Conservation (phyloP, 2,113 vertebrate species). For the Lycaon pictus region DNA sequence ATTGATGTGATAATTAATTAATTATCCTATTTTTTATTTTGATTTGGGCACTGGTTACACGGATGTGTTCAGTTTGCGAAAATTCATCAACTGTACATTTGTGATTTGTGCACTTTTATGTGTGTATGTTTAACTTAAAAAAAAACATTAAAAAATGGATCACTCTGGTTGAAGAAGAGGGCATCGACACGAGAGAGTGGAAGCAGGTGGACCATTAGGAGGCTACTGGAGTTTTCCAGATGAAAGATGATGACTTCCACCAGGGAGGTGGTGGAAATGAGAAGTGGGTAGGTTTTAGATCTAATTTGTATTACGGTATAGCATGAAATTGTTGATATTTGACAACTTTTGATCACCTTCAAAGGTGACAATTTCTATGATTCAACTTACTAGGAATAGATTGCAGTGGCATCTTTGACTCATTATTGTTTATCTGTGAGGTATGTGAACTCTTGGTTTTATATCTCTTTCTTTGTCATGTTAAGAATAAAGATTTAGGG, state of each 20-base stretch:
- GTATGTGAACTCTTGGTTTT: neutral
- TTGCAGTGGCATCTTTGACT: neutral
- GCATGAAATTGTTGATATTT: neutral
- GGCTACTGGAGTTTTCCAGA: neutral
- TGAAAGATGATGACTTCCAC: neutral
- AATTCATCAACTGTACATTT: neutral
- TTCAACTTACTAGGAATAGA: neutral
- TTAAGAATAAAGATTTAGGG: slow-evolving; percentile 6
- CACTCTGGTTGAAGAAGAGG: neutral
- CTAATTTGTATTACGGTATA: neutral
- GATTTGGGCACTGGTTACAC: neutral
- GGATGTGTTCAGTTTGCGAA: slow-evolving; percentile 18
- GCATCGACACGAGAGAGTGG: neutral
- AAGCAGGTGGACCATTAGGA: neutral
- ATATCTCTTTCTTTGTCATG: slow-evolving; percentile 1
- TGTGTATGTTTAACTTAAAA: neutral
- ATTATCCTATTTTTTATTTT: neutral
- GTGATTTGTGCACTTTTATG: neutral
- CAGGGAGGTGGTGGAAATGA: neutral
- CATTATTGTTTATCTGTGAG: neutral
- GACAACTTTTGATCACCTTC: neutral
- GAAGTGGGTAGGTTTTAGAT: neutral
- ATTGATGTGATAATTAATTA: neutral
- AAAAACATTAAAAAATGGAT: neutral
- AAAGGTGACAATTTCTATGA: neutral